Conservation (phyloP, 2,888 invertebrate genomes). For the Noctua janthe region DNA sequence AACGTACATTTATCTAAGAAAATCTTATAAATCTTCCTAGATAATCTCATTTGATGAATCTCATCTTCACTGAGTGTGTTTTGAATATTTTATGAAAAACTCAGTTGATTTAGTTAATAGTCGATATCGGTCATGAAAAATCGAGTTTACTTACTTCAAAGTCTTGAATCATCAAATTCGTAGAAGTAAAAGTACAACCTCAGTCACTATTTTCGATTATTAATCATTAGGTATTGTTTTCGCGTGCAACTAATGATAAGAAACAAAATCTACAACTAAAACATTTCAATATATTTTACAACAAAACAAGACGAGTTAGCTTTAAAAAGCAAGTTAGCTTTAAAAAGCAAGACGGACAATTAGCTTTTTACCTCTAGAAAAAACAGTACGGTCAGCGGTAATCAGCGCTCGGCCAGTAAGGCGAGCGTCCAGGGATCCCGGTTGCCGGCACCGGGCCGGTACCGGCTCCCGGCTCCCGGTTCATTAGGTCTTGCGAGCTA, state of each 20-base stretch:
- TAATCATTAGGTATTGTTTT: background rate
- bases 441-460: conserved; percentile 75
- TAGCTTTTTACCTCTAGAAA: conserved; percentile 71
- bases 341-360: conserved; percentile 61
- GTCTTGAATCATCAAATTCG: background rate
- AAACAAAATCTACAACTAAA: background rate
- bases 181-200: background rate
- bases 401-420: conserved; percentile 73
- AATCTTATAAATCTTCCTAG: background rate
- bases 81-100: background rate
- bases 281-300: conserved; percentile 2
- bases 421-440: conserved; percentile 75
- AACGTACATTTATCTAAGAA: background rate
- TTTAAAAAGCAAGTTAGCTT: conserved; percentile 23
- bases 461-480: conserved; percentile 70
- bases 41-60: background rate
- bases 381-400: conserved; percentile 74
- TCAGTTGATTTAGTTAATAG: background rate
- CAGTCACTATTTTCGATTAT: background rate
- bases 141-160: background rate
- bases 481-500: conserved; percentile 86
- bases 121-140: background rate
- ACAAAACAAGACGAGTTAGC: conserved; percentile 18
- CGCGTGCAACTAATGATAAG: background rate
- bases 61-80: background rate